Evolutionary conservation across 2,797 vertebrate species (phyloP).

Genomic region (Synaphobranchus kaupii): DNA sequence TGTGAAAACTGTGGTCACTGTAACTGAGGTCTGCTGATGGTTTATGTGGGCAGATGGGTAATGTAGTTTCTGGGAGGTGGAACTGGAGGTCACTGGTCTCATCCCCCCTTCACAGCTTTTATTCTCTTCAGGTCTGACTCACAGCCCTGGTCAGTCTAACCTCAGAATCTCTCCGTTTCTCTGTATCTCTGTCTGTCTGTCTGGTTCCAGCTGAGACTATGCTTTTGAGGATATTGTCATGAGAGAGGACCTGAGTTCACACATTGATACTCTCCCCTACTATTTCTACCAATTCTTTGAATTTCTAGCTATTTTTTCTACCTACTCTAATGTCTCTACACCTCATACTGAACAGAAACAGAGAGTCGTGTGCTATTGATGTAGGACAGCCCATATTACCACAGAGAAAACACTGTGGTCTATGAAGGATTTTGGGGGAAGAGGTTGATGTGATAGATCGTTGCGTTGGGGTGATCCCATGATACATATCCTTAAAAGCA

Average conservation of each 20-base stretch:
- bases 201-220: not conserved
- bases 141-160: not conserved
- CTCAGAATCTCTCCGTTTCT: not conserved
- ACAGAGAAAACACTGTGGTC: not conserved
- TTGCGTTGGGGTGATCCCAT: not conserved
- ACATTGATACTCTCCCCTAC: not conserved
- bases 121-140: constrained; percentile 9
- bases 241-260: not conserved
- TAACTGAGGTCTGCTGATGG: not conserved
- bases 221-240: constrained; percentile 22
- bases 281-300: not conserved
- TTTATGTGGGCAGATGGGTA: not conserved
- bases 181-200: not conserved
- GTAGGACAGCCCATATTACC: not conserved
- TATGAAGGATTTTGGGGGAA: not conserved
- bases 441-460: not conserved
- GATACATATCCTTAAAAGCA: not conserved
- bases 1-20: not conserved
- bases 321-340: not conserved
- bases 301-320: not conserved
- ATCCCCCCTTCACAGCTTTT: not conserved
- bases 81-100: constrained; percentile 17
- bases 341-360: not conserved
- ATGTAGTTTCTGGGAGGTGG: constrained; percentile 3
- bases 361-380: not conserved